phyloP scores from a whole-genome alignment of 2,888 invertebrate genomes.

The Cataglyphis altisquamis region DNA sequence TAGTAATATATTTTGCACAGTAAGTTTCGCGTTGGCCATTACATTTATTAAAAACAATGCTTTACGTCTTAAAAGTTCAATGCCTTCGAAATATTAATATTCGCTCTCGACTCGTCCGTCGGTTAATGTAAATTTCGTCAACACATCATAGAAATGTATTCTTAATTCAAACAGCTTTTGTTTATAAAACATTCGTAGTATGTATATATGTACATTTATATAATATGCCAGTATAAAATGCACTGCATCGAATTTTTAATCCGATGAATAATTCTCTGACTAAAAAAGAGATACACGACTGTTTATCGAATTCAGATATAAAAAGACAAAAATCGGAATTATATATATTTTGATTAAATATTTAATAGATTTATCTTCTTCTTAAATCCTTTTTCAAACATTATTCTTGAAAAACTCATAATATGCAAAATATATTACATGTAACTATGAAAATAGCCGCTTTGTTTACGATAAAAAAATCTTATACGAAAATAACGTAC shows the following conservation, averaged over 20 bases:
- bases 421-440: neutral
- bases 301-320: neutral
- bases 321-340: neutral
- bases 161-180: conserved; percentile 22
- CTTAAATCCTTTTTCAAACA: neutral
- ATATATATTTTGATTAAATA: neutral
- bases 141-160: conserved; percentile 63
- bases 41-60: conserved; percentile 62
- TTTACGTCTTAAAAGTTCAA: conserved; percentile 70
- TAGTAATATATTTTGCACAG: conserved; percentile 53
- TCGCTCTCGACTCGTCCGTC: conserved; percentile 58
- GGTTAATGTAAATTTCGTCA: conserved; percentile 71
- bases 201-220: neutral
- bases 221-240: neutral
- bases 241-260: neutral
- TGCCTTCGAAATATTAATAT: conserved; percentile 70
- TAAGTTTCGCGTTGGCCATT: conserved; percentile 55
- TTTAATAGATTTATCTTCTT: neutral
- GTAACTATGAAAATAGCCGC: neutral
- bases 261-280: neutral
- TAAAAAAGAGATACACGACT: neutral
- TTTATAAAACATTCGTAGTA: conserved; percentile 8
- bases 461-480: neutral
- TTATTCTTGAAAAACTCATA: neutral
- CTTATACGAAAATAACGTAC: conserved; percentile 2